These are phyloP conservation scores for Campoplex nolae DNA, from an alignment of 2,888 invertebrate species.

Conservation along the genomic window DNA sequence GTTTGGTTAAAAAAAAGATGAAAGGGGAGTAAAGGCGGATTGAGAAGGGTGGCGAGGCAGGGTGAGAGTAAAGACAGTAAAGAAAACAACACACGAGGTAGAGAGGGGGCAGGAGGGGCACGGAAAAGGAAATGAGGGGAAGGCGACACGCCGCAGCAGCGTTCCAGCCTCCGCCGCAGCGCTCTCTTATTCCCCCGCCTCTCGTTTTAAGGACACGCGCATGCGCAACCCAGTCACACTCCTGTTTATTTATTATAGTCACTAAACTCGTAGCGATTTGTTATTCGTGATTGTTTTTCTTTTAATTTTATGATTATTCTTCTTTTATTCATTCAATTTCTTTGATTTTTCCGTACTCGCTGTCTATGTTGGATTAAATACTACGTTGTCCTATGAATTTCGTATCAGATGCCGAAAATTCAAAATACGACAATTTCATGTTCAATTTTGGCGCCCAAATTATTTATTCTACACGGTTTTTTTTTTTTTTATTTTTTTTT, in stretches of 20 bases:
- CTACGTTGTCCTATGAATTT: neutral
- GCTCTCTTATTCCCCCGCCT: conserved; percentile 69
- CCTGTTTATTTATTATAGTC: conserved; percentile 65
- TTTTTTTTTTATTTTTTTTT: neutral
- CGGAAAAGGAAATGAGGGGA: conserved; percentile 34
- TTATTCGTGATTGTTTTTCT: conserved; percentile 17
- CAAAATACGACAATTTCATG: neutral
- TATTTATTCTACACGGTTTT: neutral
- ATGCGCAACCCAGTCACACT: conserved; percentile 48
- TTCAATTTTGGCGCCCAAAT: conserved; percentile 10
- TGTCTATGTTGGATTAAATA: neutral
- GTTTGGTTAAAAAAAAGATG: conserved; percentile 67
- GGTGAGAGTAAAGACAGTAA: conserved; percentile 81
- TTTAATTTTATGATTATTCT: neutral
- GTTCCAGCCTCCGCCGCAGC: conserved; percentile 71
- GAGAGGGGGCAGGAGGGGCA: conserved; percentile 21
- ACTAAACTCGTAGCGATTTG: conserved; percentile 40
- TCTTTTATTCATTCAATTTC: neutral
- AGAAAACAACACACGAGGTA: conserved; percentile 71
- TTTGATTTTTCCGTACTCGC: neutral
- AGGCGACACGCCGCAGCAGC: conserved; percentile 67
- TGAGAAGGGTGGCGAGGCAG: conserved; percentile 63
- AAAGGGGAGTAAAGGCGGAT: conserved; percentile 75
- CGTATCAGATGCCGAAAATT: neutral
- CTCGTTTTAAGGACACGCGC: conserved; percentile 61